phyloP scores from a whole-genome alignment of 2,797 vertebrate species.

The Huso huso region DNA sequence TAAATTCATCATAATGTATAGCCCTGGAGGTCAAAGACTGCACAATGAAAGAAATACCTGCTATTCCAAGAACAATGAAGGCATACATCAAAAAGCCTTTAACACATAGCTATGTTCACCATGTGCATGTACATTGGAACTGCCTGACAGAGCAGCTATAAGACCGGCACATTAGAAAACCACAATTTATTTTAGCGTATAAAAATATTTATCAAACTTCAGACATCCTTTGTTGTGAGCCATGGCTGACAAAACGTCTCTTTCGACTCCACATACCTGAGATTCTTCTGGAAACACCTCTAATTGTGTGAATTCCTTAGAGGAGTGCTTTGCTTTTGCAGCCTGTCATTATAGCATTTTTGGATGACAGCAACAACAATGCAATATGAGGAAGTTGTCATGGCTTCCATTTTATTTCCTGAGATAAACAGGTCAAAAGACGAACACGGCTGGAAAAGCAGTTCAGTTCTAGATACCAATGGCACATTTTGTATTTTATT shows the following conservation, averaged over 20 bases:
- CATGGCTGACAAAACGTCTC: conserved; percentile 35
- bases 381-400: background rate
- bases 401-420: too few species aligned
- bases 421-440: too few species aligned
- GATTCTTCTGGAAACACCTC: conserved; percentile 40
- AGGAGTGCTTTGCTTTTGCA: background rate
- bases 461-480: too few species aligned
- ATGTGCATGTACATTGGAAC: conserved; percentile 11
- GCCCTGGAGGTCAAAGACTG: background rate
- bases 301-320: conserved; percentile 5
- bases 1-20: too few species aligned
- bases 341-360: background rate
- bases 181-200: conserved; percentile 40
- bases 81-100: conserved; percentile 23
- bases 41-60: conserved; percentile 29
- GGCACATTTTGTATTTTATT: too few species aligned
- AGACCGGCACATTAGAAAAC: conserved; percentile 39
- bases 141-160: conserved; percentile 32
- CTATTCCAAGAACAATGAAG: conserved; percentile 53
- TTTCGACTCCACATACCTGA: conserved; percentile 34
- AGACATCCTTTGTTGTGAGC: conserved; percentile 52
- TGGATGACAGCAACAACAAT: background rate
- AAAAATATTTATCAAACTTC: conserved; percentile 51
- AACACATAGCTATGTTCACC: background rate
- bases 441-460: too few species aligned